These are phyloP conservation scores for Helleia helle DNA, from an alignment of 2,888 invertebrate species.

Conservation along the genomic window DNA sequence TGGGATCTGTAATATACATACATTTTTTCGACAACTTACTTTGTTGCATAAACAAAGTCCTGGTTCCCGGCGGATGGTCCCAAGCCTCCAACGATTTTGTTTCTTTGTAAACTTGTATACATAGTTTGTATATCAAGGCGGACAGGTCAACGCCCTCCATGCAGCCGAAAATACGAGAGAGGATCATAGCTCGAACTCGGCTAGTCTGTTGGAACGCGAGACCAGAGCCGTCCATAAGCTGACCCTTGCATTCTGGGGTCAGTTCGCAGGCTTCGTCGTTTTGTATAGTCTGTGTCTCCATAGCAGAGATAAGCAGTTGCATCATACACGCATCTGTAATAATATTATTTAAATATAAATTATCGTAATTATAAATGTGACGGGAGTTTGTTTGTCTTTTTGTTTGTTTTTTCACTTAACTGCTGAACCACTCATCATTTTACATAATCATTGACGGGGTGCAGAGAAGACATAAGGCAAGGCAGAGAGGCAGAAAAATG, in stretches of 20 bases:
- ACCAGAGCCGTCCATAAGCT: slow-evolving; percentile 53
- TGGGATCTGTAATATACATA: too few species aligned
- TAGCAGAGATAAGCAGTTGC: slow-evolving; percentile 60
- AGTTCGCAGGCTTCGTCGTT: slow-evolving; percentile 51
- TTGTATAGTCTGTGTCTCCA: slow-evolving; percentile 56
- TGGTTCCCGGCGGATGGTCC: slow-evolving; percentile 59
- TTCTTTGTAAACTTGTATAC: slow-evolving; percentile 63
- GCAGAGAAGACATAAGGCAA: too few species aligned
- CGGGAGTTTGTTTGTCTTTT: too few species aligned
- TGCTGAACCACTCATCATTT: too few species aligned
- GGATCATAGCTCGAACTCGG: slow-evolving; percentile 41
- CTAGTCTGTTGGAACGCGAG: slow-evolving; percentile 60
- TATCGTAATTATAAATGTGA: too few species aligned
- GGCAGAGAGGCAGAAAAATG: too few species aligned
- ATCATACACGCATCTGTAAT: slow-evolving; percentile 61
- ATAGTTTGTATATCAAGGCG: slow-evolving; percentile 59
- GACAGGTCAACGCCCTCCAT: slow-evolving; percentile 50
- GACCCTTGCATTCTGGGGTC: slow-evolving; percentile 48
- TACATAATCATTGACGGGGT: too few species aligned
- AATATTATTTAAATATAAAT: background rate
- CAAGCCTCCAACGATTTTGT: slow-evolving; percentile 60
- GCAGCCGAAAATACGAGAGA: slow-evolving; percentile 55
- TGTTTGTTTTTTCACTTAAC: too few species aligned
- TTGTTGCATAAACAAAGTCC: slow-evolving; percentile 61
- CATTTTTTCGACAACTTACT: slow-evolving; percentile 45